Percentiles rank a stretch among this genome's conserved stretches.
phyloP scores from a whole-genome alignment of 1,140 invertebrate genomes.

The Drosophila pruinosa region DNA sequence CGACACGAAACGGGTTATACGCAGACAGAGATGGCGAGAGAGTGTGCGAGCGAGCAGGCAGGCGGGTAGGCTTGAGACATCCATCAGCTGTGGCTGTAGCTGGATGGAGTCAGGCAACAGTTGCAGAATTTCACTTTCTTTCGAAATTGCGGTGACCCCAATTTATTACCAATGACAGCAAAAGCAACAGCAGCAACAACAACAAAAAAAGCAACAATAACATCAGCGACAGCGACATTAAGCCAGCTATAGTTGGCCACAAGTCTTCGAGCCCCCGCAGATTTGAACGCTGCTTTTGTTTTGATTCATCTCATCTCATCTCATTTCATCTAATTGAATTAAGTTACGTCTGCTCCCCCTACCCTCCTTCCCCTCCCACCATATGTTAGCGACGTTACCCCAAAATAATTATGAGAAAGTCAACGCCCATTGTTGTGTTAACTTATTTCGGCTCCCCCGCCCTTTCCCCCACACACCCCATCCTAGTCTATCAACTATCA shows the following conservation, averaged over 20 bases:
- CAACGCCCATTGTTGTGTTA: constrained; percentile 64
- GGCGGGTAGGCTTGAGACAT: constrained; percentile 36
- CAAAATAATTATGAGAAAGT: constrained; percentile 74
- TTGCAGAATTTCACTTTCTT: constrained; percentile 81
- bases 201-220: constrained; percentile 2
- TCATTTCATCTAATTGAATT: constrained; percentile 65
- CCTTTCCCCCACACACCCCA: background rate
- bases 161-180: constrained; percentile 62
- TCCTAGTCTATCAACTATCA: no score
- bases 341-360: constrained; percentile 44
- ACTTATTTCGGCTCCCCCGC: constrained; percentile 39
- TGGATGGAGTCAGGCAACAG: constrained; percentile 45
- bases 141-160: constrained; percentile 74
- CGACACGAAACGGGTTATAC: constrained; percentile 60
- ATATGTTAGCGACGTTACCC: background rate
- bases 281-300: constrained; percentile 58
- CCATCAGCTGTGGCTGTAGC: constrained; percentile 51
- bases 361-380: background rate
- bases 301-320: constrained; percentile 34
- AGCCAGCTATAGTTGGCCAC: constrained; percentile 6
- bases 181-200: constrained; percentile 6
- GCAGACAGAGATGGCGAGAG: background rate
- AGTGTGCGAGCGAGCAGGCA: background rate
- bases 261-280: constrained; percentile 44
- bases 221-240: constrained; percentile 6